Base-by-base conservation (phyloP, 2,888 invertebrate species). In the Yponomeuta cagnagella region DNA sequence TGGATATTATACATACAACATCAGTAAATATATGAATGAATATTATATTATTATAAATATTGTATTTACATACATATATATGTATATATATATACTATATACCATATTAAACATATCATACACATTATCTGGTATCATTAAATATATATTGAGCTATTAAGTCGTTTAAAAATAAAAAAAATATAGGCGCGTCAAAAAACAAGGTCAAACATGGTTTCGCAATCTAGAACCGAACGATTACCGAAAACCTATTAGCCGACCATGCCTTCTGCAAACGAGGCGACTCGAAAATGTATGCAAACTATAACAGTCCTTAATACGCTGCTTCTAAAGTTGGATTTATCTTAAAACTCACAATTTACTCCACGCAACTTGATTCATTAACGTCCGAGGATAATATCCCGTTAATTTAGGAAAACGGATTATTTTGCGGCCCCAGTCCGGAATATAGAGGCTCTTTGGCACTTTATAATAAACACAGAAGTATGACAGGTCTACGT, bases 341-440 rank as follows among this genome's bases (percentile, higher is more conserved):
- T 68, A 68, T 68, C 68, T 68, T 23, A 68, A 43, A 68, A 43
- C 68, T 23, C 68, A 43, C 48, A 48, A 43, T n/a, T 68, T 48
- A 68, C 48, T 37, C 68, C 68, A 10, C 6, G 48, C 68, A 48
- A 68, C 68, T 48, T 68, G 68, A 68, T 68, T 68, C 68, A 68
- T 68, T 68, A 48, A 68, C 23, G 68, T 68, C 68, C 23, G 23
- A 43, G 43, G n/a, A 68, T 68, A 68, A 68, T 68, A 58, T 68
- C 68, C 68, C 37, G 48, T 68, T 68, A 68, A 68, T 68, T 68
- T 68, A 68, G 43, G 68, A 68, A 68, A 68, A 58, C 15, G 52
- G 12, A 58, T 58, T 58, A 58, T 58, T 43, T 43, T 43, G 43
- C 43, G 43, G 52, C 12, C 15, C 8, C 12, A 58, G 12, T 15